Conservation (phyloP, 1,140 invertebrate genomes). For the Drosophila takahashii region DNA sequence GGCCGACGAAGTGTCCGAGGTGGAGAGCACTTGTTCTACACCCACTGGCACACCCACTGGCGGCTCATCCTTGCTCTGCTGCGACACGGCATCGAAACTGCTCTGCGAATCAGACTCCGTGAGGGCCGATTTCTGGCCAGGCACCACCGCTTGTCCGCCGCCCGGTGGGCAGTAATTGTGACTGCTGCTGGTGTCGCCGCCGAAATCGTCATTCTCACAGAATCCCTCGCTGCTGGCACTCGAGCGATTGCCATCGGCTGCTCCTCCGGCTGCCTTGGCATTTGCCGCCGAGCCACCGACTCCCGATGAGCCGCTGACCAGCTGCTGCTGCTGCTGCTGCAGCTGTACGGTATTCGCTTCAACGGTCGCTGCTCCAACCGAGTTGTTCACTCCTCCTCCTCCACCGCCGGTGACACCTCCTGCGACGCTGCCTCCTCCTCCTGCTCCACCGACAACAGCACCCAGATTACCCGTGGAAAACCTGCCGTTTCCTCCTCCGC, state of each 20-base stretch:
- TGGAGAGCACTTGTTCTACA: conserved; percentile 61
- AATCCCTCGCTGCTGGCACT: conserved; percentile 98
- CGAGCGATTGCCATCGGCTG: conserved; percentile 93
- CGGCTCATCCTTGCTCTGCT: conserved; percentile 61
- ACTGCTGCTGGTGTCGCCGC: conserved; percentile 84
- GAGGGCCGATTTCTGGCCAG: conserved; percentile 55
- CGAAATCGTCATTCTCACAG: conserved; percentile 95
- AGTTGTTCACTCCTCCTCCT: conserved; percentile 2
- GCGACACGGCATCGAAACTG: conserved; percentile 69
- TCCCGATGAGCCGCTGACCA: conserved; percentile 1
- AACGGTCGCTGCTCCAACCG: background rate
- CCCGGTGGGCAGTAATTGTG: conserved; percentile 70
- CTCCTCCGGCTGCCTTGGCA: conserved; percentile 9
- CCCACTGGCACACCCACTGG: conserved; percentile 26
- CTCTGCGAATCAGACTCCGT: conserved; percentile 76
- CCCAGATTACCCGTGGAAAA: conserved; percentile 12
- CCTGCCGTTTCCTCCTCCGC: conserved; percentile 2
- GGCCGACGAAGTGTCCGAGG: conserved; percentile 73
- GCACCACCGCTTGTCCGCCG: conserved; percentile 26
- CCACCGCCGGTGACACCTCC: background rate
- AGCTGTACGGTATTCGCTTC: conserved; percentile 12
- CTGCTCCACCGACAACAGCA: background rate
- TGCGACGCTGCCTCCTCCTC: conserved; percentile 11
- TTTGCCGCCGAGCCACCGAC: conserved; percentile 4
- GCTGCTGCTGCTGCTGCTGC: conserved; percentile 5